These are phyloP conservation scores for Cirrhinus molitorella DNA, from an alignment of 2,797 vertebrate species.

Conservation along the genomic window DNA sequence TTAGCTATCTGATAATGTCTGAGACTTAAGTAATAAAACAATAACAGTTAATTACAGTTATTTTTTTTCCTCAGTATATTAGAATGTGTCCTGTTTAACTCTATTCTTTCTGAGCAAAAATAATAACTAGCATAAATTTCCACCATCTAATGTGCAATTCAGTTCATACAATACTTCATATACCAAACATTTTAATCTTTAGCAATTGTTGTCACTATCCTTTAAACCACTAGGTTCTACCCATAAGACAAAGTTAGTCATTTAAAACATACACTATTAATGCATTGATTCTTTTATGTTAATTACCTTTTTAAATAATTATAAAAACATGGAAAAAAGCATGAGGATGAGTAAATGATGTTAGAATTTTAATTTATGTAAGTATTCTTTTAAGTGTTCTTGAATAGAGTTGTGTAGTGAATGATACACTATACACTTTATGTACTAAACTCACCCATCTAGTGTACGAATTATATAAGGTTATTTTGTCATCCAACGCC, in stretches of 20 bases:
- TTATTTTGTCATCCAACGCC: background rate
- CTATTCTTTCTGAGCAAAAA: background rate
- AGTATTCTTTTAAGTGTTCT: background rate
- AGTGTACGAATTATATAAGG: background rate
- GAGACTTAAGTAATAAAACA: background rate
- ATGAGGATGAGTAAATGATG: background rate
- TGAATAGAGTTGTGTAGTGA: background rate
- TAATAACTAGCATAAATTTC: background rate
- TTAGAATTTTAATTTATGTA: background rate
- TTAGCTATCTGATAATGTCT: background rate
- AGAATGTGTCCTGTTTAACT: background rate
- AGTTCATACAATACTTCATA: background rate
- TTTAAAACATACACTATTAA: background rate
- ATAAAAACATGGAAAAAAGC: background rate
- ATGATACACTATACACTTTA: background rate
- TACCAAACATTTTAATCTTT: background rate
- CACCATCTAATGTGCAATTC: background rate
- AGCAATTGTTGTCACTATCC: background rate
- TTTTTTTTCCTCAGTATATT: background rate
- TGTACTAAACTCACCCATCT: background rate
- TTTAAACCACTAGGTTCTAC: background rate
- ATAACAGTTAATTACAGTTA: background rate
- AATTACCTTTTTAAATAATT: too few relatives aligned
- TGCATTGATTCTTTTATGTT: too few relatives aligned
- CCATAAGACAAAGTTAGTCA: background rate